These are phyloP conservation scores for Crotophaga sulcirostris DNA, from an alignment of 2,113 vertebrate species.

Conservation along the genomic window DNA sequence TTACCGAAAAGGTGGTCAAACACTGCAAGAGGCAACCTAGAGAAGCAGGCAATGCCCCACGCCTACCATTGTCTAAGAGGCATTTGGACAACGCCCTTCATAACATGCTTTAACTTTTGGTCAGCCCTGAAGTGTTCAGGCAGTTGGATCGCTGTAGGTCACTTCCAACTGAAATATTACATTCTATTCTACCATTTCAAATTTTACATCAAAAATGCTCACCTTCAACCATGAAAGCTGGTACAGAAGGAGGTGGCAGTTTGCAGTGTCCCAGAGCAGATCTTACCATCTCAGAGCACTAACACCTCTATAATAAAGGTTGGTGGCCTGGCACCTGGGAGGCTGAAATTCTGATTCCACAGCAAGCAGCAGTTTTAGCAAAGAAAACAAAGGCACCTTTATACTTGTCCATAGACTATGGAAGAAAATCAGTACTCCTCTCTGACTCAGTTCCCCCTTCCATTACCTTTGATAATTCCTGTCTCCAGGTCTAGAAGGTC, in stretches of 20 bases:
- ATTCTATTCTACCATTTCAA: background rate
- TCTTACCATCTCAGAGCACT: background rate
- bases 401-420: background rate
- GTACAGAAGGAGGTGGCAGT: background rate
- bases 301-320: background rate
- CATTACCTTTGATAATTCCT: background rate
- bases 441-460: background rate
- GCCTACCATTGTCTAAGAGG: no score
- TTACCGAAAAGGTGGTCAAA: no score
- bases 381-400: background rate
- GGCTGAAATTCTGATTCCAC: background rate
- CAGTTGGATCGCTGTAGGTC: background rate
- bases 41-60: no score
- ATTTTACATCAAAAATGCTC: background rate
- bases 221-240: background rate
- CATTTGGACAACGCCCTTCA: no score
- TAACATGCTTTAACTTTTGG: no score
- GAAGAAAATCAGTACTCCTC: background rate
- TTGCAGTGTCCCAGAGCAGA: background rate
- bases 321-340: accelerated
- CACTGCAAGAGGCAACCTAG: no score
- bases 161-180: background rate
- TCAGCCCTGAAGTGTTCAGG: no score
- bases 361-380: background rate
- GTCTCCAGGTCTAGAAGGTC: background rate